Evolutionary conservation across 2,888 invertebrate genomes (phyloP), one percentile per base, ranked within the genome.

Genomic region (Blastobasis lacticolella): DNA sequence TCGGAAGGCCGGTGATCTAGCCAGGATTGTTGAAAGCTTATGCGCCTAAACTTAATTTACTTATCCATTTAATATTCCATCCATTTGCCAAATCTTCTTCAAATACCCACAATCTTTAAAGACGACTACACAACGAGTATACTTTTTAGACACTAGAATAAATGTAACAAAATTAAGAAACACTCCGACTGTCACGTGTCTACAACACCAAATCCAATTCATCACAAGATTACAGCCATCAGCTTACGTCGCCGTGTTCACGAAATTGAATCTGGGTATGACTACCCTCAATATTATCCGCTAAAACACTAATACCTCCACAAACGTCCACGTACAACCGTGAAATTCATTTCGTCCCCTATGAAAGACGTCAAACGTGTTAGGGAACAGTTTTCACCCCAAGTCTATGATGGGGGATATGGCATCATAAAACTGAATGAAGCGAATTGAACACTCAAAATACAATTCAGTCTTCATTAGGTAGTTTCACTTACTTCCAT

Each of bases 291-390:
- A 57, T 48, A 60, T 59, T 62, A 63, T 67, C 66, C 65, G 64
- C 70, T 73, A 68, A 71, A 71, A 75, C 69, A 66, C 66, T 69
- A 69, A 67, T 66, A 62, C 65, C 63, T 63, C 65, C 56, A 70
- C 73, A 73, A 75, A 73, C 65, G 67, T 61, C 66, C 64, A 56
- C 59, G 54, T 52, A 63, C 67, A 66, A 69, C 73, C 73, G 69
- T 77, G 67, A 75, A 78, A 79, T 77, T 77, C 75, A 71, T 80
- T 74, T 69, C 65, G 65, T 75, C 69, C 80, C 78, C 74, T 67
- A 23, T 64, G 63, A 62, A 63, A 74, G 73, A 78, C 73, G 80
- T 79, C 78, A 78, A 59, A 61, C 57, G 61, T 58, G 61, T 62
- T 58, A 62, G 63, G 57, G 61, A 40, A 38, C 44, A 9, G 40